Conservation (phyloP, 1,140 invertebrate genomes). For the Rhyzopertha dominica region DNA sequence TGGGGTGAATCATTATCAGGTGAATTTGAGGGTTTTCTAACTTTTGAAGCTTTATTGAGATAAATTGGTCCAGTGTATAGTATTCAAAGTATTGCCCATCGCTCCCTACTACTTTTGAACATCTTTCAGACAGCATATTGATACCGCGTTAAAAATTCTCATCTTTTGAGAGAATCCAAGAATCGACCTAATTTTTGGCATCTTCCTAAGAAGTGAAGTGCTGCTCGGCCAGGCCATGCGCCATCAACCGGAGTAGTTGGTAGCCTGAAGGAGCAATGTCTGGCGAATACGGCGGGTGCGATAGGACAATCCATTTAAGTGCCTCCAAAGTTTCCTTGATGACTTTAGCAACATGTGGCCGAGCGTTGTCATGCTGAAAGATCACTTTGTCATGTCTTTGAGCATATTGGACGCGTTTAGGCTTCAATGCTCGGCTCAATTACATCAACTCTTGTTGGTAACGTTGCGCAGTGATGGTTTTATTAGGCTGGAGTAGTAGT, state of each 20-base stretch:
- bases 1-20: too few relatives aligned
- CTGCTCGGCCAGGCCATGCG: conserved; percentile 9
- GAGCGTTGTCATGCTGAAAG: conserved; percentile 42
- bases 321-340: conserved; percentile 37
- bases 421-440: conserved; percentile 8
- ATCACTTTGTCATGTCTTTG: too few relatives aligned
- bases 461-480: too few relatives aligned
- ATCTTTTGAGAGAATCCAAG: conserved; percentile 17
- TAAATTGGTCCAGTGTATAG: too few relatives aligned
- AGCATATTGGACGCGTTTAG: neutral
- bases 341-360: conserved; percentile 36
- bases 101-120: too few relatives aligned
- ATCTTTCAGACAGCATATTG: too few relatives aligned
- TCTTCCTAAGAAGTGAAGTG: conserved; percentile 5
- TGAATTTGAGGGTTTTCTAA: too few relatives aligned
- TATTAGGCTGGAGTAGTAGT: too few relatives aligned
- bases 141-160: too few relatives aligned
- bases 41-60: too few relatives aligned
- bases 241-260: conserved; percentile 40
- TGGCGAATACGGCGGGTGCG: conserved; percentile 46
- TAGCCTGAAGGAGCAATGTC: conserved; percentile 45
- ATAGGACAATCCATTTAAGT: conserved; percentile 44
- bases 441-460: conserved; percentile 7
- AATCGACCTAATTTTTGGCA: conserved; percentile 14
- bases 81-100: too few relatives aligned